Conservation (phyloP, 2,113 vertebrate species). For the Sclerurus mexicanus region DNA sequence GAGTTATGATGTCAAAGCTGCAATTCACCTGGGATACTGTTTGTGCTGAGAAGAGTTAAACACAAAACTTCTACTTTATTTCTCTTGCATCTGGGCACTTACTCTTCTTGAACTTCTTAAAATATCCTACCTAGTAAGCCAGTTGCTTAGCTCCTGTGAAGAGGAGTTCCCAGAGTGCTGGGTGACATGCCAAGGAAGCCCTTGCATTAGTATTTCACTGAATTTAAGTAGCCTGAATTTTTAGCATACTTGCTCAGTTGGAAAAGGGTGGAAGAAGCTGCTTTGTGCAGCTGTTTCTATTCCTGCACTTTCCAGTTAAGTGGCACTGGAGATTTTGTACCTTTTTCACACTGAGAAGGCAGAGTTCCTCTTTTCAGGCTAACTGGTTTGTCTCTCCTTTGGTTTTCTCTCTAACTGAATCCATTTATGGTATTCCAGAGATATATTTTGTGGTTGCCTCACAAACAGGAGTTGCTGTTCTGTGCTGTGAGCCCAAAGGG, state of each 20-base stretch:
- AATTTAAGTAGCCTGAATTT: background rate
- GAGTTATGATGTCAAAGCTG: background rate
- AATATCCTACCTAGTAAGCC: background rate
- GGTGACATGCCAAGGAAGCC: background rate
- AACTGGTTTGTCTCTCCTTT: background rate
- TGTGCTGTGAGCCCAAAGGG: background rate
- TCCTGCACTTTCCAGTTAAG: background rate
- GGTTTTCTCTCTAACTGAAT: background rate
- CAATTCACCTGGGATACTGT: background rate
- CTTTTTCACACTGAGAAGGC: background rate
- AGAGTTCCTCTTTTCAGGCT: background rate
- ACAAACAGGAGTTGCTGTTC: background rate
- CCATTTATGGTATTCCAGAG: background rate
- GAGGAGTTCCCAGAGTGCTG: background rate
- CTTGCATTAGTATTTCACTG: background rate
- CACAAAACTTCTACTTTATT: background rate
- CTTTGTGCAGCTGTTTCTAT: conserved; percentile 8
- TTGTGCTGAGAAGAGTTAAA: background rate
- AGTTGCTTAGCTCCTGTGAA: background rate
- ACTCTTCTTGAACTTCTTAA: background rate
- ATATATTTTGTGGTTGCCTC: background rate
- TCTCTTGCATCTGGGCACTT: background rate
- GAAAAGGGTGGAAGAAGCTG: background rate
- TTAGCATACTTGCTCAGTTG: background rate
- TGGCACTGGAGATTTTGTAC: background rate